Base-by-base conservation (phyloP, 2,888 invertebrate species). In the Reticulitermes lucifugus region DNA sequence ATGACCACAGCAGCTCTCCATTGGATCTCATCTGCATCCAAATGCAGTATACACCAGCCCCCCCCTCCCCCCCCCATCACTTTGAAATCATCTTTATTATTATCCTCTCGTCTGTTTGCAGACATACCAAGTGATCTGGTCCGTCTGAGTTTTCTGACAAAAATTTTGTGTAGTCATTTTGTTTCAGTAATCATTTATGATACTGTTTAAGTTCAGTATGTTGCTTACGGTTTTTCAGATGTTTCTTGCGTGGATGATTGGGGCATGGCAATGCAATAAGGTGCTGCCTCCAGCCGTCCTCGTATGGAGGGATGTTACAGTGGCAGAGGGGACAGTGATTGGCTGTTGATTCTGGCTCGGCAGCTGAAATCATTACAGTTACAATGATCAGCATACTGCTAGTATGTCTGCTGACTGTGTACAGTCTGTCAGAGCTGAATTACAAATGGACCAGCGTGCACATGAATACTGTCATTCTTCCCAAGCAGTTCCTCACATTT, bases 281-380 rank as follows among this genome's bases (percentile, higher is more conserved):
- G 89, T 97, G 96, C 81, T 94, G 92, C 89, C 95, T 94, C 98
- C 98, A 98, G 29, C 96, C 96, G 83, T 96, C 93, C 89, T 97
- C 96, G 59, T 91, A 91, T 2, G 89, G 88, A 25, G 95, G 92
- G 2, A 98, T 94, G 90, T 96, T 96, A 87, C 93, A 93, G 88
- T 96, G 95, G 89, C 98, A 98, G 86, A 98, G 93, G 0, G 98
- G 97, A 90, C 98, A 98, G 88, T 96, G 95, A 90, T 95, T 96
- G 87, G 94, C 95, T 60, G 95, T 95, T 88, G 93, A 92, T 46
- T 91, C 89, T 55, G 92, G 90, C 88, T 92, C 93, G 91, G 89
- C 87, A 89, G 91, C 91, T 90, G 88, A 88, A 87, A 83, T 10
- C 55, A 86, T 29, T 9, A 3, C 65, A 65, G 9, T 12, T 46